Evolutionary conservation across 1,140 invertebrate species (phyloP).

Genomic region (Drosophila azteca): DNA sequence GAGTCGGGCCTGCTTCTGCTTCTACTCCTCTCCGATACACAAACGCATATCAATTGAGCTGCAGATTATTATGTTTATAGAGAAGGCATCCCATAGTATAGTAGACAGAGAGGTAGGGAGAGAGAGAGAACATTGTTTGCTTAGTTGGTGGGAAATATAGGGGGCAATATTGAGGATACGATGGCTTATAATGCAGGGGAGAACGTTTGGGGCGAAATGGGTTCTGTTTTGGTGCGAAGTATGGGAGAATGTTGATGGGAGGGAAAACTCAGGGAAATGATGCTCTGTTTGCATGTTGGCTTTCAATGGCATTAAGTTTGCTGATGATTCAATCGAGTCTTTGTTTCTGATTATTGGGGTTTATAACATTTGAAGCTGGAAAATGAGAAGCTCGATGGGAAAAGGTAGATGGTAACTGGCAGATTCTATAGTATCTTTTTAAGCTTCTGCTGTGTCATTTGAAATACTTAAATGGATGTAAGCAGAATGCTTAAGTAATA

Average conservation of each 20-base stretch:
- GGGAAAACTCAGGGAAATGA: slow-evolving; percentile 9
- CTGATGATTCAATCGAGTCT: slow-evolving; percentile 13
- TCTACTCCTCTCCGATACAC: slow-evolving; percentile 4
- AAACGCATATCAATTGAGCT: slow-evolving; percentile 20
- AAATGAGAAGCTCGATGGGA: no score
- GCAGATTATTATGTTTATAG: slow-evolving; percentile 34
- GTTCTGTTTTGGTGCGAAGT: no score
- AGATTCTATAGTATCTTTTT: no score
- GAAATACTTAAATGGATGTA: background rate
- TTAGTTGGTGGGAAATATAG: background rate
- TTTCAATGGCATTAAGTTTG: background rate
- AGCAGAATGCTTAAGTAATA: no score
- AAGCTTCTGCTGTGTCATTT: background rate
- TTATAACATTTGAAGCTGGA: no score
- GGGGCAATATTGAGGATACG: no score
- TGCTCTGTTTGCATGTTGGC: background rate
- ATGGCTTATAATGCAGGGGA: no score
- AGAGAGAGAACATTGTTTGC: slow-evolving; percentile 25
- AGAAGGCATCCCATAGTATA: no score
- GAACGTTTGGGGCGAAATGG: no score
- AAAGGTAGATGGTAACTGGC: no score
- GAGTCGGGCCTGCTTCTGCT: slow-evolving; percentile 18
- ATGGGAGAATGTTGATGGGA: slow-evolving; percentile 1
- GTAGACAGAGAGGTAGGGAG: background rate
- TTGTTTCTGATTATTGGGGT: background rate